A percentile compares a stretch with the other conserved stretches of the same genome.
These are phyloP conservation scores for Tenthredo amoena DNA, from an alignment of 2,888 invertebrate genomes.

Conservation along the genomic window DNA sequence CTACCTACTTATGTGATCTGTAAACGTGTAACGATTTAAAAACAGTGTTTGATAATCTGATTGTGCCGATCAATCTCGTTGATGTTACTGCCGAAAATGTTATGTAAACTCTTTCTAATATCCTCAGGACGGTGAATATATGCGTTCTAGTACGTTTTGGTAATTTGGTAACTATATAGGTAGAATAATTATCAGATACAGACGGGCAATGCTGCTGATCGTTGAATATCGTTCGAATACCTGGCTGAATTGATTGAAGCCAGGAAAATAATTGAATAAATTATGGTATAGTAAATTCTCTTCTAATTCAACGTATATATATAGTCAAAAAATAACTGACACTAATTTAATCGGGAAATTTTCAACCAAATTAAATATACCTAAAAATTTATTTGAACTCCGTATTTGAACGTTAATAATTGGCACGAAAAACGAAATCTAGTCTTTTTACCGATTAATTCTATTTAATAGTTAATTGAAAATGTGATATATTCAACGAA, in stretches of 20 bases:
- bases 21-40: constrained; percentile 15
- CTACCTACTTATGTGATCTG: constrained; percentile 3
- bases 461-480: constrained; percentile 25
- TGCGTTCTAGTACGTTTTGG: not conserved
- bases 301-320: not conserved
- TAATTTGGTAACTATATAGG: not conserved
- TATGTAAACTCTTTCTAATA: constrained; percentile 18
- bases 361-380: not conserved
- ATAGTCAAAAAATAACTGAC: not conserved
- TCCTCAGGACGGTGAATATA: constrained; percentile 21
- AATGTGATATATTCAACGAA: constrained; percentile 51
- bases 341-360: not conserved
- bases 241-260: not conserved
- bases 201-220: constrained; percentile 46
- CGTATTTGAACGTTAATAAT: not conserved
- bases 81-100: constrained; percentile 30
- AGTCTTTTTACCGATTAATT: not conserved
- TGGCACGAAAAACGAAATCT: not conserved
- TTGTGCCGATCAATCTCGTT: constrained; percentile 27
- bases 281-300: not conserved
- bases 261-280: not conserved
- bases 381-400: not conserved
- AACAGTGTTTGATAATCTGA: constrained; percentile 46
- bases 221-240: constrained; percentile 40
- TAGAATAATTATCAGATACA: not conserved